phyloP scores from a whole-genome alignment of 2,113 vertebrate genomes.

The Cepphus grylle region DNA sequence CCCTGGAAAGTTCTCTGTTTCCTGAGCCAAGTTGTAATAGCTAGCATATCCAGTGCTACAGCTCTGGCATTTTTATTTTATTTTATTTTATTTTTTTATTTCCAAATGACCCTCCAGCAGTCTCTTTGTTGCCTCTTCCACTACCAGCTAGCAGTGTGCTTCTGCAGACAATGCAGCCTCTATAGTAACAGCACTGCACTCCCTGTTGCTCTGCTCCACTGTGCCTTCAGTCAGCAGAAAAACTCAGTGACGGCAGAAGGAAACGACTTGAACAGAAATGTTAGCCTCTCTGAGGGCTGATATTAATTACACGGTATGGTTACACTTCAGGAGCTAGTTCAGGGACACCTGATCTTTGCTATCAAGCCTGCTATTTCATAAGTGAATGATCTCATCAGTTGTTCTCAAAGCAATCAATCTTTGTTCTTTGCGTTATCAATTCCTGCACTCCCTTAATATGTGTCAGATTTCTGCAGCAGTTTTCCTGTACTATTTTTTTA shows the following conservation, averaged over 20 bases:
- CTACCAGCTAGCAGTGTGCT: background rate
- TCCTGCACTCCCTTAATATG: background rate
- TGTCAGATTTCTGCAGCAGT: background rate
- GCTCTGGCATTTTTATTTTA: background rate
- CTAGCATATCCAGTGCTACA: background rate
- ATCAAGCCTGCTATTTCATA: constrained; percentile 10
- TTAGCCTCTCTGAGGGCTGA: background rate
- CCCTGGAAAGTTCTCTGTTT: constrained; percentile 2
- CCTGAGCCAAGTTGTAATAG: constrained; percentile 17
- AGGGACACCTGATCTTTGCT: constrained; percentile 22
- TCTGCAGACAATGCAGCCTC: background rate
- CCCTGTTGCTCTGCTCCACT: background rate
- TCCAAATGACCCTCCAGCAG: background rate
- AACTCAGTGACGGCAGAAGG: background rate
- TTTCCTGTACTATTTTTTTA: background rate
- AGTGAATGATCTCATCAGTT: constrained; percentile 21
- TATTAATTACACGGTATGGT: constrained; percentile 28
- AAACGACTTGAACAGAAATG: background rate
- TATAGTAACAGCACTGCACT: background rate
- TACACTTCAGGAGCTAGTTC: background rate
- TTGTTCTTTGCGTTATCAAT: background rate
- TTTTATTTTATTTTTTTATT: background rate
- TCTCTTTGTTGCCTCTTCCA: background rate
- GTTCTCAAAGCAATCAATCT: constrained; percentile 5
- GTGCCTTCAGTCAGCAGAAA: background rate